These are phyloP conservation scores for Hirtodrosophila cameraria DNA, from an alignment of 2,888 invertebrate species.

Conservation along the genomic window DNA sequence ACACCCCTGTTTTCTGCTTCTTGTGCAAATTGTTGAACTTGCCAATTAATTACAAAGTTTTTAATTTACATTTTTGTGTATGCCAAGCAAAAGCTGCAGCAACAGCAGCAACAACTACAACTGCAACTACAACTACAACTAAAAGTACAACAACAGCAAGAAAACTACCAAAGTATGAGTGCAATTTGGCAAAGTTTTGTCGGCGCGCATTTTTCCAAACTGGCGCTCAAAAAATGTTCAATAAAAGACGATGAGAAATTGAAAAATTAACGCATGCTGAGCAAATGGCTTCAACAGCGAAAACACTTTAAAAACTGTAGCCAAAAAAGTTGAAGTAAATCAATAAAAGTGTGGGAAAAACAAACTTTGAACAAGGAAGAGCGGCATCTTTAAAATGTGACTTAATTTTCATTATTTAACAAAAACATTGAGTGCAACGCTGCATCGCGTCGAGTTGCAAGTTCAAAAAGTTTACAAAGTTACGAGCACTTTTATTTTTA, in stretches of 20 bases:
- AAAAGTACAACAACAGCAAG: slow-evolving; percentile 10
- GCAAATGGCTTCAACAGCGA: slow-evolving; percentile 37
- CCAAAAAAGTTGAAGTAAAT: slow-evolving; percentile 42
- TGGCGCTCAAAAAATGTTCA: slow-evolving; percentile 19
- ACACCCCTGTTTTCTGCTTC: neutral
- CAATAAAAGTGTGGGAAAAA: slow-evolving; percentile 44
- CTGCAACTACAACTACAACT: slow-evolving; percentile 17
- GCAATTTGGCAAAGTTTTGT: slow-evolving; percentile 48
- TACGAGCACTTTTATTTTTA: slow-evolving; percentile 29
- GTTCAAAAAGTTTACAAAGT: slow-evolving; percentile 53
- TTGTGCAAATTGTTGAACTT: slow-evolving; percentile 25
- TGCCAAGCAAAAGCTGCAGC: too few species aligned
- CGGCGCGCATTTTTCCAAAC: slow-evolving; percentile 39
- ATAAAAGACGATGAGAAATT: slow-evolving; percentile 26
- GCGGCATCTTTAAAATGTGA: slow-evolving; percentile 24
- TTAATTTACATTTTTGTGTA: slow-evolving; percentile 56
- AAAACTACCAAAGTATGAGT: slow-evolving; percentile 46
- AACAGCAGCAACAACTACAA: too few species aligned
- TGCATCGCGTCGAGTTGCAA: too few species aligned
- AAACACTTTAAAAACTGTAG: slow-evolving; percentile 36
- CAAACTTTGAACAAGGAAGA: slow-evolving; percentile 50
- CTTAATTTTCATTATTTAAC: slow-evolving; percentile 21
- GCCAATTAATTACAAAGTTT: slow-evolving; percentile 56
- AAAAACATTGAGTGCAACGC: slow-evolving; percentile 27
- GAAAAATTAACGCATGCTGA: slow-evolving; percentile 36